Percentiles rank a stretch among this genome's conserved stretches.
Evolutionary conservation across 1,140 invertebrate species (phyloP).

Genomic region (Meloidogyne floridensis): DNA sequence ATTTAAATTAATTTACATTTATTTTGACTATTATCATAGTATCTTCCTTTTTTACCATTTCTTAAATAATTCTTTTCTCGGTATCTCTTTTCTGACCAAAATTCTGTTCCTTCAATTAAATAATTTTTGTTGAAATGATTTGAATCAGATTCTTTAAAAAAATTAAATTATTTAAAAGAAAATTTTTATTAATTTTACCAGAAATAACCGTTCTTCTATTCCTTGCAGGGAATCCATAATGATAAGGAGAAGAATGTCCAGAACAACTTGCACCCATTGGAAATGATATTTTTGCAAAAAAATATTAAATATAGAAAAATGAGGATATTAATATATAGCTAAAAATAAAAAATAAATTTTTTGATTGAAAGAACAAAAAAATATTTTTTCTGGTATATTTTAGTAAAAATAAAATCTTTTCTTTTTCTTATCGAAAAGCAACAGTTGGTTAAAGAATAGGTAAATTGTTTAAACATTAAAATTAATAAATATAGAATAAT

Average conservation of each 20-base stretch:
- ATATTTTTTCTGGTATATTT: no score
- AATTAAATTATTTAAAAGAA: background rate
- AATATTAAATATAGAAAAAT: background rate
- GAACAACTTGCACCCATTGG: constrained; percentile 27
- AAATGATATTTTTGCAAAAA: background rate
- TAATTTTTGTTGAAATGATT: constrained; percentile 33
- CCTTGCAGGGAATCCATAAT: constrained; percentile 22
- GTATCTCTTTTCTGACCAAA: constrained; percentile 24
- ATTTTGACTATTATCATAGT: background rate
- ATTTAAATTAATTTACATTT: background rate
- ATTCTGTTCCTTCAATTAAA: constrained; percentile 30
- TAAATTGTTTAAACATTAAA: background rate
- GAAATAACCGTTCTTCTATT: constrained; percentile 14
- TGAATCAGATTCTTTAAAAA: background rate
- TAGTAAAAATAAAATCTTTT: no score
- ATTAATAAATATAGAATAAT: background rate
- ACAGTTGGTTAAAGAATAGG: no score
- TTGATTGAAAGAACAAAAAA: no score
- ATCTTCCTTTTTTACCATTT: background rate
- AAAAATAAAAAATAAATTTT: no score
- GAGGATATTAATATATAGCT: background rate
- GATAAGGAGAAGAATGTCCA: constrained; percentile 9
- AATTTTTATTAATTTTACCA: background rate
- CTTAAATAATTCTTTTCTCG: constrained; percentile 15
- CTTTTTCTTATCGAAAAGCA: no score